Evolutionary conservation across 2,113 vertebrate species (phyloP), one percentile per base, ranked within the genome.

Genomic region (Galeopterus variegatus): DNA sequence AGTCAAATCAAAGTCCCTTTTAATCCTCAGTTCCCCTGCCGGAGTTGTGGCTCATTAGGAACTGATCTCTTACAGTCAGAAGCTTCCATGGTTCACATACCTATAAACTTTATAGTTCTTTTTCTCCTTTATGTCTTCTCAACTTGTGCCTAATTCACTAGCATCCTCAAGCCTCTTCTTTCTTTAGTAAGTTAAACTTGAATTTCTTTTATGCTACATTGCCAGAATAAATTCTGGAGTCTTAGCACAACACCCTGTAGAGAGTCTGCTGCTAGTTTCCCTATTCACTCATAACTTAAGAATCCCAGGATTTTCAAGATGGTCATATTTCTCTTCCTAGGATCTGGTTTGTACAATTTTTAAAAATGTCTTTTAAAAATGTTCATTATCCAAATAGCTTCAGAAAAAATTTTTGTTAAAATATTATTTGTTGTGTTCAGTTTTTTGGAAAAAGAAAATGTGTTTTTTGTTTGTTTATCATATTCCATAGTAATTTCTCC

Each of bases 151-250:
- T 77, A 80, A 54, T 76, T 67, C 18, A 81, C 2, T 70, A 58
- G 14, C 36, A 75, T 69, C 48, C 9, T 70, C 21, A 93, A 86
- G 12, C 4, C 26, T 87, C 96, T 52, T 24, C 12, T 83, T 80
- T 79, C 6, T 7, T 41, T 85, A 58, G 50, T 82, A 86, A 60
- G 31, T 87, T 81, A 62, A 69, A 88, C 11, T 69, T 88, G 36
- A 85, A 82, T 91, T 81, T 94, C 67, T 93, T 93, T 93, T 58
- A 94, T 41, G 24, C 14, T 33, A 75, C 18, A 65, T n/a, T 77
- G 48, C 24, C 77, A 76, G n/a, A 80, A 90, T 65, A 87, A 89
- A 89, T 54, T 45, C 33, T 79, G 13, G 31, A 23, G 12, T 83
- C 31, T 73, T 89, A 52, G 6, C 19, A 1, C 60, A 56, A 82